Conservation (phyloP, 2,797 vertebrate species). For the Hoplostethus mediterraneus region DNA sequence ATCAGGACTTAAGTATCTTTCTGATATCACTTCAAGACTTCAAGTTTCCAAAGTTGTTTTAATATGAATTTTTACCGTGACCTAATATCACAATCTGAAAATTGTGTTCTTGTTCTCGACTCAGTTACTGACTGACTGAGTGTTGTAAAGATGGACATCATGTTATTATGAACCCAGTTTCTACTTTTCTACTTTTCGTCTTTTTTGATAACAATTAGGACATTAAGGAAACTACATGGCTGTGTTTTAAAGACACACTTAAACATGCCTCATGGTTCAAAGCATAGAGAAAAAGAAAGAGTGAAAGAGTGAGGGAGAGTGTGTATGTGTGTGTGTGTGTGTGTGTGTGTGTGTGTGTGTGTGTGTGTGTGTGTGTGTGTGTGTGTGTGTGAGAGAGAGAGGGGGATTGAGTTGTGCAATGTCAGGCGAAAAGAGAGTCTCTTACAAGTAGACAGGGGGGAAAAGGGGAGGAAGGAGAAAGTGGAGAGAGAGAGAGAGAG, state of each 20-base stretch:
- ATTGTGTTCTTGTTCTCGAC: too few species aligned
- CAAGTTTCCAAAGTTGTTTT: too few species aligned
- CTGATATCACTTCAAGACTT: too few species aligned
- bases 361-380: too few species aligned
- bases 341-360: too few species aligned
- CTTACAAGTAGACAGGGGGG: too few species aligned
- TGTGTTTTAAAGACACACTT: background rate
- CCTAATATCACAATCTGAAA: too few species aligned
- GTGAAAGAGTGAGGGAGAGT: background rate
- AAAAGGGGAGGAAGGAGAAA: background rate
- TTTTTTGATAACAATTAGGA: background rate
- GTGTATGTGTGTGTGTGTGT: too few species aligned
- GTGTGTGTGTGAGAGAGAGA: background rate
- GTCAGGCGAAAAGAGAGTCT: background rate
- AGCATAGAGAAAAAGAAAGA: background rate
- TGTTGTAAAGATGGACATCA: background rate
- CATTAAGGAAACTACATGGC: too few species aligned
- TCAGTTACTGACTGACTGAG: too few species aligned
- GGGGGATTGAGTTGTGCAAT: slow-evolving; percentile 3
- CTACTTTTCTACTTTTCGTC: slow-evolving; percentile 3
- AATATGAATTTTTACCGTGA: too few species aligned
- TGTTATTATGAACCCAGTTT: background rate
- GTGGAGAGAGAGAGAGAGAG: background rate
- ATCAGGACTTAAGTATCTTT: too few species aligned
- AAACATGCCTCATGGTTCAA: slow-evolving; percentile 3